Evolutionary conservation across 37 sponge, comb jelly and placozoan genomes (phyloP).

Genomic region (Cliona cf. orientalis): DNA sequence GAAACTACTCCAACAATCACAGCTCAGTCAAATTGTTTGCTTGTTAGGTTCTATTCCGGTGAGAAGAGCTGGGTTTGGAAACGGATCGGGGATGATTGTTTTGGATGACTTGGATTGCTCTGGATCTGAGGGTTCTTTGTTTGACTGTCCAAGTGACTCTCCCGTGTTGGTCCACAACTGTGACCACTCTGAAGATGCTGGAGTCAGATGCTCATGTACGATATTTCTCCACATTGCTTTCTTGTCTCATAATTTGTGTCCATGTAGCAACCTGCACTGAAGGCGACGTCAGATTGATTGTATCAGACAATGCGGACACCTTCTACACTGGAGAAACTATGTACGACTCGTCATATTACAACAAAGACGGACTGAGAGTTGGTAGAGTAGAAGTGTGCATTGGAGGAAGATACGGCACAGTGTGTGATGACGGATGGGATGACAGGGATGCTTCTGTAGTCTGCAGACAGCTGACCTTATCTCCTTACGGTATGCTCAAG

Average conservation of each 20-base stretch:
- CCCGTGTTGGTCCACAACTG: conserved; percentile 18
- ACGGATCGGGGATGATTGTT: conserved; percentile 31
- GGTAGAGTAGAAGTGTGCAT: conserved; percentile 61
- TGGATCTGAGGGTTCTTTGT: conserved; percentile 16
- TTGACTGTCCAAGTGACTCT: conserved; percentile 15
- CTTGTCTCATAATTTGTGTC: background rate
- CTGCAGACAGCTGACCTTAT: conserved; percentile 42
- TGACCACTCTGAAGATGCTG: conserved; percentile 45
- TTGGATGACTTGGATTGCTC: conserved; percentile 26
- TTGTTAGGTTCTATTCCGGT: conserved; percentile 20
- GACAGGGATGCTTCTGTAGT: conserved; percentile 47
- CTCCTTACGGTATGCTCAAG: conserved; percentile 26
- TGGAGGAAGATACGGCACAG: conserved; percentile 50
- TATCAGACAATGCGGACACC: conserved; percentile 1
- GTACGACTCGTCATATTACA: conserved; percentile 20
- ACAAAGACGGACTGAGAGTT: conserved; percentile 27
- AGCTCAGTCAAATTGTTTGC: background rate
- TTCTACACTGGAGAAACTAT: conserved; percentile 25
- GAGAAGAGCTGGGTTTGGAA: conserved; percentile 26
- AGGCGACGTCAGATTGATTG: conserved; percentile 21
- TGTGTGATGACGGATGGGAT: conserved; percentile 41
- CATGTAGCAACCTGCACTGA: conserved; percentile 25
- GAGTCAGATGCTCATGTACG: conserved; percentile 34
- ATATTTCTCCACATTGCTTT: background rate
- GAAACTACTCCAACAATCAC: background rate